These are phyloP conservation scores for Moxostoma hubbsi DNA, from an alignment of 2,797 vertebrate species.

Conservation along the genomic window DNA sequence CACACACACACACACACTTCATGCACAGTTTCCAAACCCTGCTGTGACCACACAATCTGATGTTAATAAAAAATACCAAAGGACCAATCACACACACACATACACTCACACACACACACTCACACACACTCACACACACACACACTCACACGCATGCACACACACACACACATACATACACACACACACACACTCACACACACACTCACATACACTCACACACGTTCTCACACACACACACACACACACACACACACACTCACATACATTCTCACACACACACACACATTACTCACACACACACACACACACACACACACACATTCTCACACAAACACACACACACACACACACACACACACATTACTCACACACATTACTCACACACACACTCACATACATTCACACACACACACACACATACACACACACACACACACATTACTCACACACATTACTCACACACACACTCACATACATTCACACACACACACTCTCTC, in stretches of 20 bases:
- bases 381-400: too few relatives aligned
- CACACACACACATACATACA: neutral
- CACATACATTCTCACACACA: neutral
- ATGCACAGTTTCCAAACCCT: neutral
- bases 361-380: too few relatives aligned
- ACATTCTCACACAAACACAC: too few relatives aligned
- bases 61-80: neutral
- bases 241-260: neutral
- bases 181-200: neutral
- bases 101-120: neutral
- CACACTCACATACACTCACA: neutral
- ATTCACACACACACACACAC: too few relatives aligned
- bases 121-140: neutral
- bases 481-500: too few relatives aligned
- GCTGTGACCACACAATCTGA: constrained; percentile 27
- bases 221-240: neutral
- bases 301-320: too few relatives aligned
- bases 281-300: too few relatives aligned
- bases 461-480: too few relatives aligned
- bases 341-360: too few relatives aligned
- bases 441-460: too few relatives aligned
- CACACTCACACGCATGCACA: constrained; percentile 5
- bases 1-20: constrained; percentile 11
- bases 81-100: neutral
- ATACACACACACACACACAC: too few relatives aligned